Base-by-base conservation (phyloP, 2,888 invertebrate species). In the Dynastes hyllus region DNA sequence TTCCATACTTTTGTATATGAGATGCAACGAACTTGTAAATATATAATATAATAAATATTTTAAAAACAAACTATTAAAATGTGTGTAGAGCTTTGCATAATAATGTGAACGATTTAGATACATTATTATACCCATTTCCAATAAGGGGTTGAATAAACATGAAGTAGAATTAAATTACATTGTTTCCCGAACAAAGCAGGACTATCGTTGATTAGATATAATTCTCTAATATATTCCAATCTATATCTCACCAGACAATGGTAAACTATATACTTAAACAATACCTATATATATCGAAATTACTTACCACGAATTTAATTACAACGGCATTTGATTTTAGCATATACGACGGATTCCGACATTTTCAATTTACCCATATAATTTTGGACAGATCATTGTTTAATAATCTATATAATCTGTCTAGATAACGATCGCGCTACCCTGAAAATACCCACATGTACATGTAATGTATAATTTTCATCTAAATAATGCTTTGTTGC, bases 291-390 rank as follows among this genome's bases (percentile, higher is more conserved):
- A 66, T 66, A 22, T 13, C 6, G 22, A 27, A 69, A 45, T 69
- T 27, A 50, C 50, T 11, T 69, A 45, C 22, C 29, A 27, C 2
- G 22, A 50, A 69, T 69, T 69, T 69, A 69, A 45, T 69, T 27
- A 67, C 8, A 16, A 50, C 13, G n/a, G 67, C n/a, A 50, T 69
- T 45, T 69, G 50, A 69, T 51, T 50, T 69, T 69, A 69, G 27
- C 5, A 32, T 32, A 32, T 13, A 4, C 27, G 11, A 51, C 50
- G 11, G 50, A 27, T 69, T 69, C 16, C 22, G 13, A 29, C 16
- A 69, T 45, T 50, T 50, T 4, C 50, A 50, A 27, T 22, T 27
- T 22, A 27, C 16, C 27, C 40, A 22, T 69, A 50, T 69, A 50
- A 22, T 11, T 69, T 50, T 22, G 6, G 9, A 22, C 45, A 69